These are phyloP conservation scores for Folsomia manolachei DNA, from an alignment of 2,888 invertebrate genomes.

Conservation along the genomic window DNA sequence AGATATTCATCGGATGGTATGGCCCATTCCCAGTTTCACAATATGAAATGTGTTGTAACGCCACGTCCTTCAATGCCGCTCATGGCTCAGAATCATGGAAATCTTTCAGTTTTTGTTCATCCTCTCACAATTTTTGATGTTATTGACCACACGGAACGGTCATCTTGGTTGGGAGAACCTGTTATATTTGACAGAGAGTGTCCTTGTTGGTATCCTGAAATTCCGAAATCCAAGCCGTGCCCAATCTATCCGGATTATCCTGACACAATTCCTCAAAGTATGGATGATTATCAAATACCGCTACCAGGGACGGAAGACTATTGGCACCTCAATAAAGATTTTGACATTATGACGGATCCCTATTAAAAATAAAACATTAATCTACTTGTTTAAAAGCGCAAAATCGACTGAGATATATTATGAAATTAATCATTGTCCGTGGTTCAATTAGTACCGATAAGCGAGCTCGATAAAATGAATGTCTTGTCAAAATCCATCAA, in stretches of 20 bases:
- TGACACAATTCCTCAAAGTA: conserved; percentile 25
- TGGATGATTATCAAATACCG: conserved; percentile 21
- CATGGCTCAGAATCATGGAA: conserved; percentile 29
- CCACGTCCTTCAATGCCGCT: conserved; percentile 18
- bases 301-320: conserved; percentile 47
- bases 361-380: conserved; percentile 22
- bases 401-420: too few species aligned
- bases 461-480: too few species aligned
- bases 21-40: conserved; percentile 31
- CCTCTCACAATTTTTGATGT: conserved; percentile 27
- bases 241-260: conserved; percentile 36
- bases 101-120: conserved; percentile 22
- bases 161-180: conserved; percentile 26
- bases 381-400: too few species aligned
- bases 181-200: conserved; percentile 27
- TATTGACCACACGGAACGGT: conserved; percentile 21
- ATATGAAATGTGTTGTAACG: conserved; percentile 31
- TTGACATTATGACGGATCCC: conserved; percentile 31
- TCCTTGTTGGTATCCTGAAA: conserved; percentile 28
- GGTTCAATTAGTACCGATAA: too few species aligned
- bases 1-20: conserved; percentile 27
- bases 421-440: too few species aligned
- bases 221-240: conserved; percentile 29
- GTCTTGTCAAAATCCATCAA: too few species aligned
- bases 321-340: conserved; percentile 23